phyloP scores from a whole-genome alignment of 2,888 invertebrate species.

The Eristalis pertinax region DNA sequence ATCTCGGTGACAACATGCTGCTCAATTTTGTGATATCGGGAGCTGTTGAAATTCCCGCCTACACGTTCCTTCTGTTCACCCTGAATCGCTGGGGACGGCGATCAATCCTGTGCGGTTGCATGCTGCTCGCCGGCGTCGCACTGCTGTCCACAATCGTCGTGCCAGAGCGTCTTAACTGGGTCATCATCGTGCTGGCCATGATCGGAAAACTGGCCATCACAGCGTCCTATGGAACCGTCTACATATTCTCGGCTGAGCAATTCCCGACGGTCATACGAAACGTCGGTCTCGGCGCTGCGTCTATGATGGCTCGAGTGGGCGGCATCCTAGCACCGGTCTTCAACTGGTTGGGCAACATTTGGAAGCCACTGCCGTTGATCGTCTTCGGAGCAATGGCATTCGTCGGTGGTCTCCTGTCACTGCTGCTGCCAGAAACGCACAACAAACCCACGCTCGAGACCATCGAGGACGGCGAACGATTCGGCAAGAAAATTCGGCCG shows the following conservation, averaged over 20 bases:
- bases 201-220: constrained; percentile 82
- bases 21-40: constrained; percentile 89
- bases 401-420: constrained; percentile 87
- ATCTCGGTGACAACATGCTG: constrained; percentile 87
- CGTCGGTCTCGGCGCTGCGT: constrained; percentile 92
- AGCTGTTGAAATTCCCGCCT: constrained; percentile 89
- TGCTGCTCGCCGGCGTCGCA: constrained; percentile 85
- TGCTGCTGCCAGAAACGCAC: constrained; percentile 90
- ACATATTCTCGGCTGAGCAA: constrained; percentile 88
- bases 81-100: constrained; percentile 88
- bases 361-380: constrained; percentile 86
- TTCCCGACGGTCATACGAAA: constrained; percentile 91
- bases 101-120: constrained; percentile 86
- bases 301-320: constrained; percentile 93
- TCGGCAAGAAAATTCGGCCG: constrained; percentile 81
- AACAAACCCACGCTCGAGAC: constrained; percentile 90
- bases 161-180: constrained; percentile 83
- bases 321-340: constrained; percentile 87
- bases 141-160: constrained; percentile 84
- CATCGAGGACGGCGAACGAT: constrained; percentile 89
- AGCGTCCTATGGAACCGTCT: constrained; percentile 88
- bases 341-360: constrained; percentile 85
- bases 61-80: constrained; percentile 85
- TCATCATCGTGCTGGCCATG: constrained; percentile 83
- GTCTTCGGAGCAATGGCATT: constrained; percentile 88